Evolutionary conservation across 2,888 invertebrate genomes (phyloP).

Genomic region (Romanomermis culicivorax): DNA sequence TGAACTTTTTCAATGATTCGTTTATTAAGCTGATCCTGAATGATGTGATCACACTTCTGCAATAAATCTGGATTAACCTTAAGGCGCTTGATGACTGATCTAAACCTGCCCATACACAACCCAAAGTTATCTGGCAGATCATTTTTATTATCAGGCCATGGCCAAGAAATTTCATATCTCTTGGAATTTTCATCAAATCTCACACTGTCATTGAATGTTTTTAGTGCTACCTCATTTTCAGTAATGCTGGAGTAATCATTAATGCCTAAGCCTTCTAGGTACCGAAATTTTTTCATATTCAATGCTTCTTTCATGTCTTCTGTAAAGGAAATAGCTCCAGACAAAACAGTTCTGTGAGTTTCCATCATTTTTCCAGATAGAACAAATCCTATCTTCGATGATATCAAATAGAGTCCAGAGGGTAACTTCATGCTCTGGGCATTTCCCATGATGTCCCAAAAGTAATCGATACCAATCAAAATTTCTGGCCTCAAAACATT

Average conservation of each 20-base stretch:
- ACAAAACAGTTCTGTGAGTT: no score
- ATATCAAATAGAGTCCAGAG: no score
- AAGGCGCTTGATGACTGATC: no score
- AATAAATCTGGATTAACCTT: background rate
- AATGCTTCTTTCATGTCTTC: background rate
- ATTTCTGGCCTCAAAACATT: no score
- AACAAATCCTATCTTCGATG: no score
- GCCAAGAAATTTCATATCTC: slow-evolving; percentile 2
- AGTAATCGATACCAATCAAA: no score
- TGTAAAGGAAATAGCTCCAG: no score
- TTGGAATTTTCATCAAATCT: background rate
- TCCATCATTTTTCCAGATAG: no score
- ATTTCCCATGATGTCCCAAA: no score
- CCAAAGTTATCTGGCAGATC: slow-evolving; percentile 3
- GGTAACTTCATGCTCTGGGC: no score
- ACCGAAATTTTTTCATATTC: background rate
- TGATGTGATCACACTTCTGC: background rate
- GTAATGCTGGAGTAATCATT: background rate
- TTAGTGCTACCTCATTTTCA: background rate
- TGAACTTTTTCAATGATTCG: slow-evolving; percentile 10
- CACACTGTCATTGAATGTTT: background rate
- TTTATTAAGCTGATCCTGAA: slow-evolving; percentile 3
- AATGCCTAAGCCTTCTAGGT: background rate
- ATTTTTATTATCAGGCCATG: background rate
- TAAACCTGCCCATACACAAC: no score